Conservation (phyloP, 2,888 invertebrate genomes). For the Hypomecis punctinalis region DNA sequence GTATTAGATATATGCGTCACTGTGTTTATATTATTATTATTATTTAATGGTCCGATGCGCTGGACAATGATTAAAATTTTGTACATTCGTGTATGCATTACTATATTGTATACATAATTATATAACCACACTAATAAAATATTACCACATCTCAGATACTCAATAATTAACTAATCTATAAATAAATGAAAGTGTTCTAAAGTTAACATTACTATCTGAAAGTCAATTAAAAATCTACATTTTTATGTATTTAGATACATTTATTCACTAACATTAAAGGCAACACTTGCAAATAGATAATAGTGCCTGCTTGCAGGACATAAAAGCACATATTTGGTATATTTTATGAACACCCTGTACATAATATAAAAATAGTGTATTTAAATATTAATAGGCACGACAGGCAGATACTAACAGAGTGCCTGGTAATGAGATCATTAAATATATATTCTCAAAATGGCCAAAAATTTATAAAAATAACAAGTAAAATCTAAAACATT, state of each 20-base stretch:
- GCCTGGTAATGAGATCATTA: slow-evolving; percentile 78
- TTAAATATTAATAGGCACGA: slow-evolving; percentile 69
- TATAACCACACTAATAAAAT: slow-evolving; percentile 24
- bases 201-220: slow-evolving; percentile 11
- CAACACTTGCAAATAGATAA: slow-evolving; percentile 72
- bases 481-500: slow-evolving; percentile 35
- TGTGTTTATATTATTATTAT: slow-evolving; percentile 8
- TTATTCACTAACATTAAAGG: slow-evolving; percentile 68
- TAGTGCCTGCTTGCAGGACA: slow-evolving; percentile 57
- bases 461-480: slow-evolving; percentile 39
- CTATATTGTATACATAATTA: slow-evolving; percentile 22
- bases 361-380: slow-evolving; percentile 80
- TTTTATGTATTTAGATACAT: slow-evolving; percentile 21
- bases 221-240: slow-evolving; percentile 17
- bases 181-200: slow-evolving; percentile 21
- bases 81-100: slow-evolving; percentile 16
- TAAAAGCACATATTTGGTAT: slow-evolving; percentile 84
- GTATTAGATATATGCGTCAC: slow-evolving; percentile 14
- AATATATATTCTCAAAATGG: slow-evolving; percentile 52
- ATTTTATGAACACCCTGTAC: slow-evolving; percentile 82
- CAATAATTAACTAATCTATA: background rate
- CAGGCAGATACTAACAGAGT: slow-evolving; percentile 70
- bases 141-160: slow-evolving; percentile 10
- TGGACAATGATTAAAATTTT: slow-evolving; percentile 20
- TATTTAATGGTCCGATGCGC: slow-evolving; percentile 14